A percentile compares a stretch with the other conserved stretches of the same genome.
These are phyloP conservation scores for Lydus trimaculatus DNA, from an alignment of 2,888 invertebrate species.

Conservation along the genomic window DNA sequence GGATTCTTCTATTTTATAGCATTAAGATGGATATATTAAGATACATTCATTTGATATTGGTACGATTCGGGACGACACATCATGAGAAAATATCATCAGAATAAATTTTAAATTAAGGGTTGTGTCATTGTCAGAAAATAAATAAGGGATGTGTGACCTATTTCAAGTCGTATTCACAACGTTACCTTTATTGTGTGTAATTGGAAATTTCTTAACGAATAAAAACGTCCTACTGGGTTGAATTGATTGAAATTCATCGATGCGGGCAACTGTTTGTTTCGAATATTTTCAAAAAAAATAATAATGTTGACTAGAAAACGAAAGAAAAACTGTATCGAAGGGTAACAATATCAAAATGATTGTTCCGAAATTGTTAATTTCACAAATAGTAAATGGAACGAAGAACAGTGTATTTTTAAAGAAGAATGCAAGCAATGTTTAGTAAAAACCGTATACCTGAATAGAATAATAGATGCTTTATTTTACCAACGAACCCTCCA, in stretches of 20 bases:
- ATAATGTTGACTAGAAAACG: constrained; percentile 11
- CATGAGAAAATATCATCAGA: constrained; percentile 61
- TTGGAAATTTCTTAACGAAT: constrained; percentile 47
- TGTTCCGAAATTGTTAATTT: background rate
- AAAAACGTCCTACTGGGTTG: constrained; percentile 22
- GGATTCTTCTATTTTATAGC: background rate
- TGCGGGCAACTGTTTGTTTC: constrained; percentile 28
- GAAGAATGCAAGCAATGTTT: constrained; percentile 13
- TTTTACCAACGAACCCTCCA: constrained; percentile 43
- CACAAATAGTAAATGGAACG: background rate
- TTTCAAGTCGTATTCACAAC: constrained; percentile 42
- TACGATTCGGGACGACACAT: constrained; percentile 39
- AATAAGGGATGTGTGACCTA: constrained; percentile 54
- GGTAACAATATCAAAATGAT: background rate
- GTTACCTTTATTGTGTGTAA: constrained; percentile 43
- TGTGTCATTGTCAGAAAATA: constrained; percentile 56
- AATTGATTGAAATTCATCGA: constrained; percentile 17
- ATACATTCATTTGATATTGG: constrained; percentile 32
- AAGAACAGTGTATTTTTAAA: background rate
- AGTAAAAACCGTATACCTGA: constrained; percentile 39
- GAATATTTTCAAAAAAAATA: constrained; percentile 13
- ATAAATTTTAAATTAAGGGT: constrained; percentile 61
- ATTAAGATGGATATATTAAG: background rate
- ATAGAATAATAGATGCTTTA: constrained; percentile 39
- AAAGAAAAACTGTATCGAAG: constrained; percentile 14